Evolutionary conservation across 2,113 vertebrate genomes (phyloP).

Genomic region (Podiceps cristatus): DNA sequence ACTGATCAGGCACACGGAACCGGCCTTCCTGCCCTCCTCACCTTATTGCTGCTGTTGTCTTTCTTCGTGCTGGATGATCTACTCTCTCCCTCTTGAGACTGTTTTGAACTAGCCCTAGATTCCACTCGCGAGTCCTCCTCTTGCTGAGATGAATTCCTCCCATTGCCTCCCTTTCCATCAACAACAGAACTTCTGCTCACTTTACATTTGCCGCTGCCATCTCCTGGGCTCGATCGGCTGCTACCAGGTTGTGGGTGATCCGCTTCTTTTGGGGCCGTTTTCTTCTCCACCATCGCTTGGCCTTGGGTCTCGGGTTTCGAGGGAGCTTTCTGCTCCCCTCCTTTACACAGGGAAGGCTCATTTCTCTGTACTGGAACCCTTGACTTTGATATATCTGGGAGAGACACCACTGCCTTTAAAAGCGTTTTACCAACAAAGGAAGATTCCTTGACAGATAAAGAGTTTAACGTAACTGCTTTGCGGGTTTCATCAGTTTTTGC

Average conservation of each 20-base stretch:
- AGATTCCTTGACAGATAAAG: not conserved
- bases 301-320: slow-evolving; percentile 5
- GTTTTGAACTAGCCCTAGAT: slow-evolving; percentile 60
- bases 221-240: slow-evolving; percentile 13
- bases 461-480: not conserved
- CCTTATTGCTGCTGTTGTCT: slow-evolving; percentile 70
- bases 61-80: slow-evolving; percentile 48
- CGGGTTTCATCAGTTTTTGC: not conserved
- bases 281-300: slow-evolving; percentile 50
- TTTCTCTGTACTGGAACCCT: not conserved
- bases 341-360: not conserved
- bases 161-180: slow-evolving; percentile 40
- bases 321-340: slow-evolving; percentile 56
- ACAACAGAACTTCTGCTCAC: not conserved
- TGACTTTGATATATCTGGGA: slow-evolving; percentile 45
- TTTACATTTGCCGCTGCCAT: slow-evolving; percentile 46
- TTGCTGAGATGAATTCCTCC: slow-evolving; percentile 62
- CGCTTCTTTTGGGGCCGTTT: not conserved
- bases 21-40: slow-evolving; percentile 68
- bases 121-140: slow-evolving; percentile 72
- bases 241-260: not conserved
- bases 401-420: slow-evolving; percentile 25
- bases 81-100: slow-evolving; percentile 68
- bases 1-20: not conserved
- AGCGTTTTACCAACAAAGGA: not conserved